Conservation (phyloP, 2,797 vertebrate genomes). For the Chaetophractus vellerosus region DNA sequence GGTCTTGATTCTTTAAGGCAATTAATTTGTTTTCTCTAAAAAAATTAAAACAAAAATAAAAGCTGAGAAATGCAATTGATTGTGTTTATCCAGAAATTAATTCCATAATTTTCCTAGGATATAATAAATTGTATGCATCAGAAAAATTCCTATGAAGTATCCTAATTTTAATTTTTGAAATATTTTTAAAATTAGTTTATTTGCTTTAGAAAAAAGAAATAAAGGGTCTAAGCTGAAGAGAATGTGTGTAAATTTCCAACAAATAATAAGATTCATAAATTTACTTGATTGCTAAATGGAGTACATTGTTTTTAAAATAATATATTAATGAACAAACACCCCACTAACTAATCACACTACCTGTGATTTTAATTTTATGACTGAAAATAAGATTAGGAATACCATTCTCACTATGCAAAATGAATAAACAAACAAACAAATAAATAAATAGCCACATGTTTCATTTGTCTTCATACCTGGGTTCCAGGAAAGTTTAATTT, state of each 20-base stretch:
- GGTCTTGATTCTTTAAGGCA: not conserved
- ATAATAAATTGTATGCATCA: not conserved
- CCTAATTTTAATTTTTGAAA: not conserved
- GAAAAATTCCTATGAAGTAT: not conserved
- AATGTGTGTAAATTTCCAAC: not conserved
- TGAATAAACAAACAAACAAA: too few relatives aligned
- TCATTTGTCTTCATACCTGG: not conserved
- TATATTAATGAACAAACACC: not conserved
- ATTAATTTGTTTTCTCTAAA: not conserved
- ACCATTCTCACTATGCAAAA: not conserved
- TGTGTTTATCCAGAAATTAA: not conserved
- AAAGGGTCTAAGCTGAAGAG: not conserved
- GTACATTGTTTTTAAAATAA: not conserved
- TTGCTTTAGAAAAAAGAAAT: not conserved
- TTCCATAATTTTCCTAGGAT: not conserved
- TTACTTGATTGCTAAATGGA: not conserved
- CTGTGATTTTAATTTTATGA: not conserved
- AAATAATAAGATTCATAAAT: not conserved
- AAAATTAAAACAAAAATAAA: not conserved
- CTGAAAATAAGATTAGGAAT: not conserved
- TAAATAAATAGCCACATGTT: not conserved
- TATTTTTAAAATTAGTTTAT: not conserved
- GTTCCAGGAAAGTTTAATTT: not conserved
- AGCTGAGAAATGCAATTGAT: not conserved
- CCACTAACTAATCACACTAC: not conserved